These are phyloP conservation scores for Neocrepidodera transversa DNA, from an alignment of 2,888 invertebrate species.

Conservation along the genomic window DNA sequence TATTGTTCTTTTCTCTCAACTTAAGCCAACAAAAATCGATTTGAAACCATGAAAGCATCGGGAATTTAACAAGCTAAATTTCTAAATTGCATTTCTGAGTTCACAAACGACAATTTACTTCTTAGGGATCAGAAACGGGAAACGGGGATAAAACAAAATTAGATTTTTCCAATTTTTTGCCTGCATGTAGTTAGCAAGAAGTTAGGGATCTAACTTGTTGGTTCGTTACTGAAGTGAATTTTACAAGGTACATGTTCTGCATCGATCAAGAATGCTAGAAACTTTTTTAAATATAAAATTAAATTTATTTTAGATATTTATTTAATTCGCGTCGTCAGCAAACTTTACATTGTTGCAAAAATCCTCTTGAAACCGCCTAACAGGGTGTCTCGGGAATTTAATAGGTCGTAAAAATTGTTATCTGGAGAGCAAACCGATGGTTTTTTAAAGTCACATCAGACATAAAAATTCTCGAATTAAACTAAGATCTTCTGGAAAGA, in stretches of 20 bases:
- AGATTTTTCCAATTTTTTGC: slow-evolving; percentile 31
- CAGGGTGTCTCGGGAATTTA: slow-evolving; percentile 1
- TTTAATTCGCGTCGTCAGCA: too few relatives aligned
- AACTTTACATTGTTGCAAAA: background rate
- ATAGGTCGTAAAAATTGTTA: slow-evolving; percentile 7
- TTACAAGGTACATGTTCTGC: slow-evolving; percentile 9
- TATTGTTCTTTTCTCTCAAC: too few relatives aligned
- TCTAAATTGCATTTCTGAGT: slow-evolving; percentile 27
- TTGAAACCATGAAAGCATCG: slow-evolving; percentile 17
- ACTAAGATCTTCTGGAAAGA: background rate
- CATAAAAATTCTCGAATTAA: background rate
- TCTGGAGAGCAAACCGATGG: slow-evolving; percentile 1
- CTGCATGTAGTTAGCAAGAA: slow-evolving; percentile 16
- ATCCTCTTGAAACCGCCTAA: background rate
- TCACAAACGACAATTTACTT: slow-evolving; percentile 35
- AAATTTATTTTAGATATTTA: background rate
- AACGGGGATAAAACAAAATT: slow-evolving; percentile 27
- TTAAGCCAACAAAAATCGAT: background rate
- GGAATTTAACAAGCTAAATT: slow-evolving; percentile 30
- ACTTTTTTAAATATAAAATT: background rate
- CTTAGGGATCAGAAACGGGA: slow-evolving; percentile 26
- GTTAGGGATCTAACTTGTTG: slow-evolving; percentile 16
- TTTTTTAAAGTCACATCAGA: background rate
- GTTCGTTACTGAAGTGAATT: slow-evolving; percentile 19
- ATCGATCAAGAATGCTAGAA: slow-evolving; percentile 11